phyloP scores from a whole-genome alignment of 2,113 vertebrate species.

The Hippocampus comes region DNA sequence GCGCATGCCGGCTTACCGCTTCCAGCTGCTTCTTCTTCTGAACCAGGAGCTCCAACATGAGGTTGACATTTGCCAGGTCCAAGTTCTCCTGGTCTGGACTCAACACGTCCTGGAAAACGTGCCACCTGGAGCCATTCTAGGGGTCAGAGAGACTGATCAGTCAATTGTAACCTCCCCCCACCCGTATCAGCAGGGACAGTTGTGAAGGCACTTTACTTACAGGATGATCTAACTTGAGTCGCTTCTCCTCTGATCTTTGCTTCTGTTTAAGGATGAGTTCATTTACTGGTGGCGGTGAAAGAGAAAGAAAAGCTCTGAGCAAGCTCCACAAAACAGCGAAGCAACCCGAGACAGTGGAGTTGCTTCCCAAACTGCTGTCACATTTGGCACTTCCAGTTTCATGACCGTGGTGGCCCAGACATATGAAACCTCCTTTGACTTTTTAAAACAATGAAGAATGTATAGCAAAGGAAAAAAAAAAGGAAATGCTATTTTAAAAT shows the following conservation, averaged over 20 bases:
- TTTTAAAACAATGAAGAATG: no score
- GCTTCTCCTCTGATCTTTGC: constrained; percentile 94
- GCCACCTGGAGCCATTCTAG: constrained; percentile 94
- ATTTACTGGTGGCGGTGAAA: constrained; percentile 78
- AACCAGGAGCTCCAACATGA: constrained; percentile 92
- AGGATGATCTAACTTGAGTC: constrained; percentile 95
- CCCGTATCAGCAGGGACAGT: not conserved
- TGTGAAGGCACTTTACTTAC: constrained; percentile 75
- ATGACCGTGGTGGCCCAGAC: not conserved
- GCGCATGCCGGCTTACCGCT: constrained; percentile 77
- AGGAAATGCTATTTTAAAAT: no score
- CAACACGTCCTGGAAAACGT: constrained; percentile 92
- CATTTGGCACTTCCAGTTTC: not conserved
- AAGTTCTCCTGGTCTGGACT: constrained; percentile 94
- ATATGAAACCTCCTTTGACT: not conserved
- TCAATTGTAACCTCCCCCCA: not conserved
- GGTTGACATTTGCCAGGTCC: constrained; percentile 95
- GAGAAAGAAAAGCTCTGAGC: constrained; percentile 4
- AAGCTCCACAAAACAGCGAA: not conserved
- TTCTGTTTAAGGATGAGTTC: constrained; percentile 99
- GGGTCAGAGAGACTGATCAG: constrained; percentile 6
- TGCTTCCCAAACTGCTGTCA: not conserved
- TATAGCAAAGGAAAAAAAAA: no score
- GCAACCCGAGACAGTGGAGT: not conserved
- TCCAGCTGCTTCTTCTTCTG: constrained; percentile 98